Base-by-base conservation (phyloP, 2,797 vertebrate species). In the Corythornis leucogaster region DNA sequence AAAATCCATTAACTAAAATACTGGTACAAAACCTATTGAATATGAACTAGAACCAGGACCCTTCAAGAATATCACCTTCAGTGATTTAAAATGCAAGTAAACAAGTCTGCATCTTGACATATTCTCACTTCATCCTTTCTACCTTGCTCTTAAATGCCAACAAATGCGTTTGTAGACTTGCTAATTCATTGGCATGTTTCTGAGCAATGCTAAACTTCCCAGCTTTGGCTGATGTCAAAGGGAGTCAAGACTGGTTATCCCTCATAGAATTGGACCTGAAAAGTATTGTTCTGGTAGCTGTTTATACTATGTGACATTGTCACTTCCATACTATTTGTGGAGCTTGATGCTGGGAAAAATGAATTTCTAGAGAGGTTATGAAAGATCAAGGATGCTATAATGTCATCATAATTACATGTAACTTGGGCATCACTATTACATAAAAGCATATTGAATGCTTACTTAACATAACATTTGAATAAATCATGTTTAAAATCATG, bases 401-500 rank as follows among this genome's bases (percentile, higher is more conserved):
- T 94, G 90, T 92, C 93, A 96, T 84, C 93, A 94, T 90, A 94
- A 94, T 95, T 95, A 90, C 84, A 91, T 95, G 87, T 86, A 95
- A 94, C 75, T 93, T 96, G 93, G 89, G 84, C 89, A 96, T 94
- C 81, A 74, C 81, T 83, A 92, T 96, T 96, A 94, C 87, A 89
- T 96, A 94, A 95, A 96, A 94, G 88, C 87, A 95, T 92, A 96
- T 77, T 95, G 92, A 95, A 96, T 92, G 58, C 76, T 92, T 96
- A 80, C 90, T 96, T 92, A 94, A 92, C 89, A 92, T 93, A 94
- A 94, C 68, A 92, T 95, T 95, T 96, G 91, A 96, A 96, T 95
- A 96, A 94, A 96, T 96, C 94, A 95, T 96, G 83, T 92, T 92
- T 81, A 89, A 96, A 96, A 93, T 94, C 91, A 92, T 95, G 93